Evolutionary conservation across 2,888 invertebrate genomes (phyloP).

Genomic region (Amphipyra tragopoginis): DNA sequence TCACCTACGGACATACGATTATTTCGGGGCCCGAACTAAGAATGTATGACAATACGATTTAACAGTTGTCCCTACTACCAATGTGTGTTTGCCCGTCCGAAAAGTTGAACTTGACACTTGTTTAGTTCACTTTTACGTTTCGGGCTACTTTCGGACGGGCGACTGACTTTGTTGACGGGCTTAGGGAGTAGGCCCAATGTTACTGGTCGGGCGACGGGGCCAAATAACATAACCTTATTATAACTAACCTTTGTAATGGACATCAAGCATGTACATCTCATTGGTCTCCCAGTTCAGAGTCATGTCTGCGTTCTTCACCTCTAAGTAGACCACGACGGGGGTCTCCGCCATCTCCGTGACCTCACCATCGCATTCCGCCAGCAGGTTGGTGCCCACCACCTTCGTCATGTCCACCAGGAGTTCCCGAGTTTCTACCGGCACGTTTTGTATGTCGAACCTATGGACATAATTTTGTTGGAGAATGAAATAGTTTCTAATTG

Average conservation of each 20-base stretch:
- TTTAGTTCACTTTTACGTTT: too few relatives aligned
- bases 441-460: constrained; percentile 88
- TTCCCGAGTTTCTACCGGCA: constrained; percentile 81
- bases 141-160: too few relatives aligned
- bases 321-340: constrained; percentile 90
- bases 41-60: too few relatives aligned
- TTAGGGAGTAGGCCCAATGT: too few relatives aligned
- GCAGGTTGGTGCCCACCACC: constrained; percentile 88
- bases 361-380: constrained; percentile 89
- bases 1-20: too few relatives aligned
- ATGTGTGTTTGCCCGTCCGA: too few relatives aligned
- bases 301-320: constrained; percentile 84
- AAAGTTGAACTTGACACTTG: too few relatives aligned
- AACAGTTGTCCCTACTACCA: too few relatives aligned
- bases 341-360: constrained; percentile 82
- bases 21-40: too few relatives aligned
- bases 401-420: constrained; percentile 89
- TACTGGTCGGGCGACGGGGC: too few relatives aligned
- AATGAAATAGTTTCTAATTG: neutral
- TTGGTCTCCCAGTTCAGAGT: constrained; percentile 92
- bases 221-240: too few relatives aligned
- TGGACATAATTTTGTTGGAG: constrained; percentile 15
- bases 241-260: constrained; percentile 88
- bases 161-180: too few relatives aligned
- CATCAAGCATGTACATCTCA: constrained; percentile 91